Base-by-base conservation (phyloP, 2,888 invertebrate species). In the Drosophila mulleri region DNA sequence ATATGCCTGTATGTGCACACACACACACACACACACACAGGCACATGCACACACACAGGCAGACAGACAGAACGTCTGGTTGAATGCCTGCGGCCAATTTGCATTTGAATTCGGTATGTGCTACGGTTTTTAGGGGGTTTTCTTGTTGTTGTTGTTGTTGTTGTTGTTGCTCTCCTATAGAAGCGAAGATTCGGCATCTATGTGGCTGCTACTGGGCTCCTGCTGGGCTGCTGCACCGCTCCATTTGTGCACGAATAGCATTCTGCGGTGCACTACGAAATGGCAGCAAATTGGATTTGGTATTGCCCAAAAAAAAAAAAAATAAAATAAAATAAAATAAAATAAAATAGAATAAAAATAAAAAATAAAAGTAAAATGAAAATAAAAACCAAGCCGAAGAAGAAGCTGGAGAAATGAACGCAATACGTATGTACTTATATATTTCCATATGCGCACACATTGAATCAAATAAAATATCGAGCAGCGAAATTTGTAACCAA, bases 1-100 rank as follows among this genome's bases (percentile, higher is more conserved):
- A 32, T 63, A 8, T 67, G 37, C 32, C 12, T 35, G 53, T 41
- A 67, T 29, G 44, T 18, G 35, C 44, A 23, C 26, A 60, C 39
- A 56, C 39, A 59, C 56, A n/a, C 20, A 57, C 48, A 48, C 37
- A 44, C 47, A n/a, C 23, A 44, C 39, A 18, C n/a, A 57, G 41
- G 52, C 44, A 39, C 32, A 53, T 50, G 48, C 35, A 18, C 45
- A 67, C 18, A 59, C 48, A 20, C 6, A 44, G 2, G 35, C 29
- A 53, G 12, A 63, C 14, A 42, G 26, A 35, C 50, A 53, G 42
- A 78, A 65, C 61, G 57, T 68, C 61, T 73, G 72, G 67, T 66
- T 79, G 77, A 61, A 77, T 72, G 88, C 83, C 86, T 83, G 86
- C 57, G 88, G 88, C 75, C 86, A 88, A 83, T 83, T 83, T 88